These are phyloP conservation scores for Drosophila neotestacea DNA, from an alignment of 2,888 invertebrate species.

Conservation along the genomic window DNA sequence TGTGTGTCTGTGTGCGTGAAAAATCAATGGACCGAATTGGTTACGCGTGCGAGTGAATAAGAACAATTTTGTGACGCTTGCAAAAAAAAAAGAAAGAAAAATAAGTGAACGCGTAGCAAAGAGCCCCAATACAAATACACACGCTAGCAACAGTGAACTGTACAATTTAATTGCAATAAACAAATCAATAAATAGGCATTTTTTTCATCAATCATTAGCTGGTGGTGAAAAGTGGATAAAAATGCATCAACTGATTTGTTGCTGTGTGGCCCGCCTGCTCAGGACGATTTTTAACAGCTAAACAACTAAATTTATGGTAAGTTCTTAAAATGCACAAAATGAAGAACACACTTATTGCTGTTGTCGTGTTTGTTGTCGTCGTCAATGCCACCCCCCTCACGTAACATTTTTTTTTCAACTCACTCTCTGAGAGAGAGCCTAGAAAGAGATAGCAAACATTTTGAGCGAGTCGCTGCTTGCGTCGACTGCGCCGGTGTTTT, in stretches of 20 bases:
- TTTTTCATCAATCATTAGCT: slow-evolving; percentile 44
- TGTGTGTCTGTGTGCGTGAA: slow-evolving; percentile 45
- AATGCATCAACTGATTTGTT: slow-evolving; percentile 40
- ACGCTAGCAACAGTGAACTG: slow-evolving; percentile 36
- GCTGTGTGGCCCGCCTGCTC: too few relatives aligned
- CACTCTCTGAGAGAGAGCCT: too few relatives aligned
- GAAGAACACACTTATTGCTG: too few relatives aligned
- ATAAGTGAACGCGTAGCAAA: slow-evolving; percentile 58
- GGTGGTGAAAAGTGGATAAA: slow-evolving; percentile 42
- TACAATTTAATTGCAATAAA: slow-evolving; percentile 35
- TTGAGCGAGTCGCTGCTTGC: too few relatives aligned
- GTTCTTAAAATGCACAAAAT: too few relatives aligned
- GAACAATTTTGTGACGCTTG: slow-evolving; percentile 56
- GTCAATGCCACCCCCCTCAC: too few relatives aligned
- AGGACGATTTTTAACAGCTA: too few relatives aligned
- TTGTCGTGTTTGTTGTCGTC: too few relatives aligned
- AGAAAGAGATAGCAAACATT: too few relatives aligned
- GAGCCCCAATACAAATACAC: slow-evolving; percentile 38
- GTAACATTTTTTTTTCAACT: too few relatives aligned
- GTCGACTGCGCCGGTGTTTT: too few relatives aligned
- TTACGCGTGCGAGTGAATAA: slow-evolving; percentile 62
- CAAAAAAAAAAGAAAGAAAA: slow-evolving; percentile 34
- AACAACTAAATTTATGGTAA: too few relatives aligned
- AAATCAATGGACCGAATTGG: slow-evolving; percentile 60
- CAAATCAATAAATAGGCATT: slow-evolving; percentile 36